Conservation (phyloP, 1,140 invertebrate species). For the Achroia grisella region DNA sequence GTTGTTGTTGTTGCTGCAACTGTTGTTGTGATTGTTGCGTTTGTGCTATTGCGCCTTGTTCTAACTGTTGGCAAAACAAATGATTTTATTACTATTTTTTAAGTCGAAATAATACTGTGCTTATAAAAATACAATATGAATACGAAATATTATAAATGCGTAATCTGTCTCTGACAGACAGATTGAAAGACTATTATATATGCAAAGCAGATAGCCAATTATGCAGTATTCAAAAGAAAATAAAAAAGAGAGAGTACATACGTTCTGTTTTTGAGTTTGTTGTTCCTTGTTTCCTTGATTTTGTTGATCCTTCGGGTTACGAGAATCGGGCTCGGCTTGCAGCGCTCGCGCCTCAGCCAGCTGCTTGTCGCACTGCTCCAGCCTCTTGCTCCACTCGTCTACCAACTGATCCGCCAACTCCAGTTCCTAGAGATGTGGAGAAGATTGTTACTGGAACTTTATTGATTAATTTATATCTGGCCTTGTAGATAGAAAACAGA, state of each 20-base stretch:
- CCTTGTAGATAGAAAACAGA: no score
- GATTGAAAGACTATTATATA: no score
- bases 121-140: no score
- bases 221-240: no score
- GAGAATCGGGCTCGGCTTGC: constrained; percentile 18
- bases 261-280: background rate
- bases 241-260: no score
- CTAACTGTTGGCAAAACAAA: no score
- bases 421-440: constrained; percentile 24
- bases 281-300: constrained; percentile 7
- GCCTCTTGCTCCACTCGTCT: constrained; percentile 13
- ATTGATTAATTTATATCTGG: no score
- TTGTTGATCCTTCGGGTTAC: constrained; percentile 8
- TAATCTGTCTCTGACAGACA: no score
- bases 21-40: constrained; percentile 5
- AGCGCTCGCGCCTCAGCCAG: constrained; percentile 28
- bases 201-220: no score
- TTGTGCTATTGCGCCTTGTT: background rate
- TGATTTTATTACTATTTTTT: no score
- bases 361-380: constrained; percentile 32
- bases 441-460: background rate
- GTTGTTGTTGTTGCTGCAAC: constrained; percentile 5
- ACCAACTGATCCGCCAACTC: constrained; percentile 26
- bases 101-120: no score
- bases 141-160: no score